A percentile compares a stretch with the other conserved stretches of the same genome.
phyloP scores from a whole-genome alignment of 2,888 invertebrate species.

The Perdita meconis region DNA sequence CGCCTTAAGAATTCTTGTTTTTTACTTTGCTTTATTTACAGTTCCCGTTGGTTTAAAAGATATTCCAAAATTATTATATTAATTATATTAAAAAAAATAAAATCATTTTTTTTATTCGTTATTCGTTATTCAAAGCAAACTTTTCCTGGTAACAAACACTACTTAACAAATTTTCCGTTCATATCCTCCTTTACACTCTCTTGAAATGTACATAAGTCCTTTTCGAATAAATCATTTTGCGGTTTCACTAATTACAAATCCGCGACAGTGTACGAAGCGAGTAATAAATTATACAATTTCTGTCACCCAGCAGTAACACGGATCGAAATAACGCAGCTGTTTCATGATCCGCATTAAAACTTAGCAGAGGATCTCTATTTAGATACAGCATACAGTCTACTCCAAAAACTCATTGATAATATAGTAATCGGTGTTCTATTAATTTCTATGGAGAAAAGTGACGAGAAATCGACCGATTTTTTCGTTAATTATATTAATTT shows the following conservation, averaged over 20 bases:
- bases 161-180: not conserved
- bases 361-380: conserved; percentile 46
- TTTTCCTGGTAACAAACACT: no score
- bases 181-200: not conserved
- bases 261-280: conserved; percentile 23
- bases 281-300: conserved; percentile 41
- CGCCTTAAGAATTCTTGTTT: no score
- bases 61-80: no score
- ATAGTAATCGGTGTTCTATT: no score
- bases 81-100: no score
- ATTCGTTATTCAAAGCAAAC: no score
- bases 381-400: conserved; percentile 9
- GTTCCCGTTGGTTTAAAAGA: no score
- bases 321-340: conserved; percentile 53
- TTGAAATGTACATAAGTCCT: not conserved
- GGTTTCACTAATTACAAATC: conserved; percentile 31
- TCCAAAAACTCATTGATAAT: conserved; percentile 5
- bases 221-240: conserved; percentile 28
- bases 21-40: no score
- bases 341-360: conserved; percentile 47
- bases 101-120: no score
- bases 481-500: no score
- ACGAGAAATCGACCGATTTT: no score
- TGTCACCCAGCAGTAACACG: conserved; percentile 39
- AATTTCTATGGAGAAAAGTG: no score